Evolutionary conservation across 2,113 vertebrate species (phyloP).

Genomic region (Leptobrachium ailaonicum): DNA sequence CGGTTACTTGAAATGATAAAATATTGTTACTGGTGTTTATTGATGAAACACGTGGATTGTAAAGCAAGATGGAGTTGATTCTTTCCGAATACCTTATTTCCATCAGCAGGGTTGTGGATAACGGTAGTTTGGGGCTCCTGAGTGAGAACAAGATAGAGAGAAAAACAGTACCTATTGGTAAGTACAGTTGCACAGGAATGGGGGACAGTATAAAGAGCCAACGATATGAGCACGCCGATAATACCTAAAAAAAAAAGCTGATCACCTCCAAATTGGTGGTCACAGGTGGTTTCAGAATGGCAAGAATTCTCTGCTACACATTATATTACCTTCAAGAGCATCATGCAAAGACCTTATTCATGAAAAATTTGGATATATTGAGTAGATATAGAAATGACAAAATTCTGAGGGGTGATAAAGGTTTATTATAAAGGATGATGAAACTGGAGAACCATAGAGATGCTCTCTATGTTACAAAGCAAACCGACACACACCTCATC

Average conservation of each 20-base stretch:
- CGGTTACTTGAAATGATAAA: conserved; percentile 17
- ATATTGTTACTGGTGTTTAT: conserved; percentile 47
- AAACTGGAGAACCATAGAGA: too few species aligned
- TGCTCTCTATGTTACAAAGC: too few species aligned
- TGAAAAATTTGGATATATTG: conserved; percentile 39
- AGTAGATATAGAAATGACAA: not conserved
- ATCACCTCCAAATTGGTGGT: conserved; percentile 52
- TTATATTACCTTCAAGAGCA: conserved; percentile 55
- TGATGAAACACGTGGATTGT: conserved; percentile 62
- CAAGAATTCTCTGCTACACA: conserved; percentile 54
- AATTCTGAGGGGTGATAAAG: not conserved
- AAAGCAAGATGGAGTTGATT: conserved; percentile 63
- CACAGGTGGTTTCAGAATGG: conserved; percentile 53
- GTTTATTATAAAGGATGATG: too few species aligned
- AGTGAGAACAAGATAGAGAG: conserved; percentile 77
- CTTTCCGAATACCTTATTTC: conserved; percentile 94
- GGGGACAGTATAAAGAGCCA: conserved; percentile 62
- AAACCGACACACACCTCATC: too few species aligned
- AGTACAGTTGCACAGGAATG: conserved; percentile 57
- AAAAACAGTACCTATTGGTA: conserved; percentile 71
- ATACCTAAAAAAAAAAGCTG: conserved; percentile 62
- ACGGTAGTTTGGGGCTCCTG: conserved; percentile 98
- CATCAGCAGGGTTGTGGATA: conserved; percentile 97
- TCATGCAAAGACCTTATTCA: conserved; percentile 82
- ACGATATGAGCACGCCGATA: conserved; percentile 64